Percentiles rank a stretch among this genome's conserved stretches.
phyloP scores from a whole-genome alignment of 2,888 invertebrate genomes.

The Lissonota sp. region DNA sequence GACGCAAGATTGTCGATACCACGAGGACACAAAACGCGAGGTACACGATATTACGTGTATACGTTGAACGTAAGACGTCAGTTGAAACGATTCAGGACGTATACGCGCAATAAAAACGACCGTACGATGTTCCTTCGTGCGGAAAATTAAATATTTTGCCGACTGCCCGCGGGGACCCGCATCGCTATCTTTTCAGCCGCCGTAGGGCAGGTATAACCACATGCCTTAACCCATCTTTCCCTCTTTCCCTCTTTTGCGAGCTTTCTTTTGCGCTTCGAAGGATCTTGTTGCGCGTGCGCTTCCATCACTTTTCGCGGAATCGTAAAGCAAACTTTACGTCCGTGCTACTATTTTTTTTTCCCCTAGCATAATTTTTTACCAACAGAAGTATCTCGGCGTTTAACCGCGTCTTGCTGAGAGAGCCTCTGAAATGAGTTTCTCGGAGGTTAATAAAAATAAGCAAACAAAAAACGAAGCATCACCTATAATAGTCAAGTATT shows the following conservation, averaged over 20 bases:
- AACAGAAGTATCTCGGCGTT: slow-evolving; percentile 4
- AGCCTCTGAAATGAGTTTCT: neutral
- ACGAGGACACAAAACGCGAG: slow-evolving; percentile 8
- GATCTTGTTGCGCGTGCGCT: neutral
- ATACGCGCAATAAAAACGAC: slow-evolving; percentile 64
- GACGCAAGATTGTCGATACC: slow-evolving; percentile 45
- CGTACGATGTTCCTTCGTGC: slow-evolving; percentile 58
- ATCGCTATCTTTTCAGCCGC: slow-evolving; percentile 41
- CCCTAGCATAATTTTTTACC: slow-evolving; percentile 13
- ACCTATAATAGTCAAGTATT: neutral
- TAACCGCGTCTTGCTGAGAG: neutral
- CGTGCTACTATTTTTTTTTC: slow-evolving; percentile 11
- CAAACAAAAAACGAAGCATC: neutral
- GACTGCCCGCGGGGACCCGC: slow-evolving; percentile 45
- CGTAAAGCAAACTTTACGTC: slow-evolving; percentile 21
- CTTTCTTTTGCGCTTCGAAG: slow-evolving; percentile 12
- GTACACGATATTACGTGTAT: neutral
- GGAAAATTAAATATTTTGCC: slow-evolving; percentile 67
- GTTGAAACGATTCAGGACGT: slow-evolving; percentile 56
- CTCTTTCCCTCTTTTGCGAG: slow-evolving; percentile 20
- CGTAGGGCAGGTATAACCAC: slow-evolving; percentile 6
- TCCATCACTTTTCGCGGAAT: slow-evolving; percentile 29
- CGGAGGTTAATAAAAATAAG: slow-evolving; percentile 11
- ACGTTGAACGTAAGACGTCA: slow-evolving; percentile 43
- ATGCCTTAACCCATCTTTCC: slow-evolving; percentile 18